Evolutionary conservation across 92 coral and sea anemone genomes (phyloP).

Genomic region (Porites evermanni): DNA sequence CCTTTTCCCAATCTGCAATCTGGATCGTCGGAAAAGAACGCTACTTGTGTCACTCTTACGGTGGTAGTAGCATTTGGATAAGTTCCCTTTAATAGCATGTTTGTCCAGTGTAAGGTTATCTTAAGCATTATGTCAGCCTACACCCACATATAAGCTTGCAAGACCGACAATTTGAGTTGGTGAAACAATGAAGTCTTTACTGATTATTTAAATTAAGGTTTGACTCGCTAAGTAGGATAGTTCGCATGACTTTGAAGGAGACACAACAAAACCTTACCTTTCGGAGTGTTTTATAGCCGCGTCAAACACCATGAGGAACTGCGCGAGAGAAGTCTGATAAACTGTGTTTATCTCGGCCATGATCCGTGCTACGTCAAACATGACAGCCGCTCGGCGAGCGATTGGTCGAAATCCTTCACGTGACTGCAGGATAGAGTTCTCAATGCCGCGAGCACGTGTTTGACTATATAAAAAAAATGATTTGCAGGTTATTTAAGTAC

Average conservation of each 20-base stretch:
- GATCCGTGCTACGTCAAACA: slow-evolving; percentile 95
- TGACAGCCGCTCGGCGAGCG: slow-evolving; percentile 99
- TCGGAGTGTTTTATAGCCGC: slow-evolving; percentile 98
- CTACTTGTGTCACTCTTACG: too few species aligned
- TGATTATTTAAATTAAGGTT: too few species aligned
- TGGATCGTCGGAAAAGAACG: too few species aligned
- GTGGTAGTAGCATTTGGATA: too few species aligned
- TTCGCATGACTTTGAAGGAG: neutral
- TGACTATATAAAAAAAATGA: slow-evolving; percentile 53
- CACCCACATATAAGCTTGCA: too few species aligned
- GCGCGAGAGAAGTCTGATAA: slow-evolving; percentile 95
- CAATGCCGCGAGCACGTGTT: slow-evolving; percentile 92
- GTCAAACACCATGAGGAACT: slow-evolving; percentile 92
- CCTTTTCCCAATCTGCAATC: too few species aligned
- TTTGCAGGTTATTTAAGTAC: neutral
- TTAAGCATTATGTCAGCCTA: too few species aligned
- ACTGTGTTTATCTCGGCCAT: slow-evolving; percentile 90
- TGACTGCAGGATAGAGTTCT: slow-evolving; percentile 96
- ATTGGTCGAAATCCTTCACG: slow-evolving; percentile 99
- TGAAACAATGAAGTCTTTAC: too few species aligned
- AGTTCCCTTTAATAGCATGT: too few species aligned
- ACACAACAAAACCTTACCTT: slow-evolving; percentile 57
- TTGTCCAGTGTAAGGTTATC: too few species aligned
- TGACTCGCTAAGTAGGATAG: too few species aligned
- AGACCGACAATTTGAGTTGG: too few species aligned